Base-by-base conservation (phyloP, 2,113 vertebrate genomes). In the Morone saxatilis region DNA sequence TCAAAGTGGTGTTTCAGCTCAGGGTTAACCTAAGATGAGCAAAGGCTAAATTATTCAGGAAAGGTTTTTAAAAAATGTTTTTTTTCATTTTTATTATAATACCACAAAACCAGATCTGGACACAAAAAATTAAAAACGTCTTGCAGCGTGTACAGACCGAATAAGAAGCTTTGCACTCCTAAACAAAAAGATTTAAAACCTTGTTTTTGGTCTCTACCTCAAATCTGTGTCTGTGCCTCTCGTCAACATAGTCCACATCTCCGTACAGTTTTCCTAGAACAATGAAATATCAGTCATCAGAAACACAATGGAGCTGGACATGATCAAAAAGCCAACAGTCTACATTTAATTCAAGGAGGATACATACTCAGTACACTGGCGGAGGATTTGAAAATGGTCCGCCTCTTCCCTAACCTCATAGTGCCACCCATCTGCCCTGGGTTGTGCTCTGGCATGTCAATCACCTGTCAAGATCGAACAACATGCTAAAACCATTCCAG, bases 371-470 rank as follows among this genome's bases (percentile, higher is more conserved):
- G 93, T 48, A 99, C 83, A 0, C 97, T 98, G 80, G 94, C 95
- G 86, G 90, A 95, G 73, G 95, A 97, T 84, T 96, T 97, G 91
- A 99, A 98, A 84, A 99, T 93, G 6, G 98, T 99, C 63, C 96
- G 96, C 56, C 98, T 97, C 94, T 97, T 98, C 76, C 98, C 98
- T 82, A 99, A 92, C 86, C 98, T 95, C 98, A 99, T 99, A 57
- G 98, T 99, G 38, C 98, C 98, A 0, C 98, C 98, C 98, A 99
- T 98, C 78, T 99, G 96, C 65, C 97, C 98, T 7, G 97, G 97
- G 88, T 99, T 99, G 90, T 99, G 98, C 86, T 99, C 98, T 0
- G 98, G 98, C 98, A 99, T 99, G 90, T 99, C 98, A 92, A 99
- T 97, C 84, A 99, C 97, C 98, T 99, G 93, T n/a, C 43, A 11